phyloP scores from a whole-genome alignment of 2,888 invertebrate genomes.

The Aquatica leii region DNA sequence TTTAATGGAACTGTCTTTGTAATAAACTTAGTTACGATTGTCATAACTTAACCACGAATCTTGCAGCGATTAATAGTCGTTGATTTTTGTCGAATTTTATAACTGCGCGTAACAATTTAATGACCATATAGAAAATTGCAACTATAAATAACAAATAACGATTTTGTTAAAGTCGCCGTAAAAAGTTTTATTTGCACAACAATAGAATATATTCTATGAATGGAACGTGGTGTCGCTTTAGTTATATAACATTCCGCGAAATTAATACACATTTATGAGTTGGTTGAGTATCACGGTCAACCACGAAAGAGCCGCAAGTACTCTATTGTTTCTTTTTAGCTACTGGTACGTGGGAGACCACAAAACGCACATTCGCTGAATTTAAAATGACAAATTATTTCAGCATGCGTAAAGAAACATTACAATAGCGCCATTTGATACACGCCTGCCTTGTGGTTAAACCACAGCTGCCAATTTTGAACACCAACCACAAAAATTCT shows the following conservation, averaged over 20 bases:
- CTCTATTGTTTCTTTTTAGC: constrained; percentile 33
- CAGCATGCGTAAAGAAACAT: constrained; percentile 28
- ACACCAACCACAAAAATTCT: constrained; percentile 26
- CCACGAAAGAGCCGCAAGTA: constrained; percentile 33
- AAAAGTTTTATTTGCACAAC: too few relatives aligned
- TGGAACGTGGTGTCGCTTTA: constrained; percentile 5
- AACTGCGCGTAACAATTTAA: too few relatives aligned
- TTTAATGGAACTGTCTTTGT: too few relatives aligned
- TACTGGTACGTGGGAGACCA: constrained; percentile 37
- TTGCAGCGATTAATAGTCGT: too few relatives aligned
- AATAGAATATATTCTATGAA: not conserved
- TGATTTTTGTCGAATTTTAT: too few relatives aligned
- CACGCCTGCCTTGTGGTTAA: constrained; percentile 35
- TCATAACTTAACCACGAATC: too few relatives aligned
- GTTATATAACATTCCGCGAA: constrained; percentile 29
- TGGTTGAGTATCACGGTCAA: constrained; percentile 26
- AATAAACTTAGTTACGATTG: too few relatives aligned
- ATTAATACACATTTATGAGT: constrained; percentile 31
- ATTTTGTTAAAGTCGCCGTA: too few relatives aligned
- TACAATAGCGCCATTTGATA: constrained; percentile 34
- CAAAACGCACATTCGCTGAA: constrained; percentile 35
- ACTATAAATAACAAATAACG: too few relatives aligned
- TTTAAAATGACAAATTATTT: constrained; percentile 37
- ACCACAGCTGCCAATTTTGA: constrained; percentile 27
- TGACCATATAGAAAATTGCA: too few relatives aligned